Percentiles rank a stretch among this genome's conserved stretches.
phyloP scores from a whole-genome alignment of 2,888 invertebrate genomes.

The Nephrocerus scutellatus region DNA sequence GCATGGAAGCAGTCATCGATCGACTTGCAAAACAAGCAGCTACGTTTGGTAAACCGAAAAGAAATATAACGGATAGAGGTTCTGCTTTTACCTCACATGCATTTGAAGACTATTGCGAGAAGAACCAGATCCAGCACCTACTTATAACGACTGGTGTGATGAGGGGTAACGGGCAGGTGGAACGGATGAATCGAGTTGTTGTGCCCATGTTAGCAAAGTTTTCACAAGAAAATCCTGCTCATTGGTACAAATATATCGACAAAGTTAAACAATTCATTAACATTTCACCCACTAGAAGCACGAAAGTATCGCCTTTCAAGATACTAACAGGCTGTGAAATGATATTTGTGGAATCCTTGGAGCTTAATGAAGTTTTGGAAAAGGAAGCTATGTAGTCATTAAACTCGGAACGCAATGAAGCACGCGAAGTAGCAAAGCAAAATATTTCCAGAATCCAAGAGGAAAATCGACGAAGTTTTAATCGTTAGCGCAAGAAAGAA shows the following conservation, averaged over 20 bases:
- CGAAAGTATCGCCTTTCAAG: slow-evolving; percentile 11
- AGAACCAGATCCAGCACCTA: slow-evolving; percentile 29
- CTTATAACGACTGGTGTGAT: slow-evolving; percentile 30
- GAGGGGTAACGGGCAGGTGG: slow-evolving; percentile 37
- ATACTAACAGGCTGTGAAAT: slow-evolving; percentile 19
- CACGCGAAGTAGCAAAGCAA: background rate
- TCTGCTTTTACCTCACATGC: slow-evolving; percentile 36
- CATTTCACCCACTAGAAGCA: slow-evolving; percentile 1
- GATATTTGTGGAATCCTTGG: background rate
- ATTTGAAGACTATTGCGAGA: slow-evolving; percentile 34
- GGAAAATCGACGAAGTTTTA: slow-evolving; percentile 3
- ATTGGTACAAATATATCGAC: slow-evolving; percentile 30
- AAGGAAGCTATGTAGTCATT: background rate
- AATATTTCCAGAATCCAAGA: slow-evolving; percentile 5
- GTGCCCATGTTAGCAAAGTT: slow-evolving; percentile 37
- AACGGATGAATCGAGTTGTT: slow-evolving; percentile 32
- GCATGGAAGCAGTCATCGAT: slow-evolving; percentile 28
- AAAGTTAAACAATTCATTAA: slow-evolving; percentile 22
- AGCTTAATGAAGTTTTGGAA: slow-evolving; percentile 12
- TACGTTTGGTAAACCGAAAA: slow-evolving; percentile 23
- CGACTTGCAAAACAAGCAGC: slow-evolving; percentile 23
- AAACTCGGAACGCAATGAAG: background rate
- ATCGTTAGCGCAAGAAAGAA: background rate
- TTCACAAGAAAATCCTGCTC: slow-evolving; percentile 27
- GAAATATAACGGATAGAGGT: slow-evolving; percentile 39